Evolutionary conservation across 2,797 vertebrate genomes (phyloP).

Genomic region (Tamandua tetradactyla): DNA sequence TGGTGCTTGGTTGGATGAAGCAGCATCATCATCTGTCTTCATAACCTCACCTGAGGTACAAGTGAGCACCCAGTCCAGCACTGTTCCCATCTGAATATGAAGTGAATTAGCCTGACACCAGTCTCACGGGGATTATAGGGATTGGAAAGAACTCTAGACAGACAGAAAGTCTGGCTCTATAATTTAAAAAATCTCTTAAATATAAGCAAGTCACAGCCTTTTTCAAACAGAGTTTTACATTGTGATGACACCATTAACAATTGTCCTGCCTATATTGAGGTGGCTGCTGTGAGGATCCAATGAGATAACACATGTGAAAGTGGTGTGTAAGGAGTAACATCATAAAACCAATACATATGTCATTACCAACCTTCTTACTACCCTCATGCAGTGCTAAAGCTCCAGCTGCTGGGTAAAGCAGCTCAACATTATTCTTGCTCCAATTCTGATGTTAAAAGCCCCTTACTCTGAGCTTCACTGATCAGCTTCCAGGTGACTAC

Average conservation of each 20-base stretch:
- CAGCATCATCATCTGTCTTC: background rate
- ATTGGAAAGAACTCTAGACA: background rate
- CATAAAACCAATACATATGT: background rate
- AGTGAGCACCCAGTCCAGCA: background rate
- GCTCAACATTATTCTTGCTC: background rate
- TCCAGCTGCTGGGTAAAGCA: background rate
- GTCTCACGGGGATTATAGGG: background rate
- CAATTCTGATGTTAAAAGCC: too few species aligned
- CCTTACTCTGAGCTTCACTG: background rate
- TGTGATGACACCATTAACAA: background rate
- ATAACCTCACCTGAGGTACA: accelerated
- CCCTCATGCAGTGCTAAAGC: too few species aligned
- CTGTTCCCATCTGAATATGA: background rate
- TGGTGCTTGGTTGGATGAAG: background rate
- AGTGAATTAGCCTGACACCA: background rate
- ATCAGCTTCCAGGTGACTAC: background rate
- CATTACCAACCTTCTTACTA: too few species aligned
- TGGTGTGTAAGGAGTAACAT: background rate
- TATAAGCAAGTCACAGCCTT: background rate
- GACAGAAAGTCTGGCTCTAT: background rate
- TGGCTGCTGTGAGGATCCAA: background rate
- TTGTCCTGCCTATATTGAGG: background rate
- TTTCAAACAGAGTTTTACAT: background rate
- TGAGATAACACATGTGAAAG: background rate
- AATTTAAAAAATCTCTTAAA: background rate